These are phyloP conservation scores for Anticlea derivata DNA, from an alignment of 2,888 invertebrate genomes.

Conservation along the genomic window DNA sequence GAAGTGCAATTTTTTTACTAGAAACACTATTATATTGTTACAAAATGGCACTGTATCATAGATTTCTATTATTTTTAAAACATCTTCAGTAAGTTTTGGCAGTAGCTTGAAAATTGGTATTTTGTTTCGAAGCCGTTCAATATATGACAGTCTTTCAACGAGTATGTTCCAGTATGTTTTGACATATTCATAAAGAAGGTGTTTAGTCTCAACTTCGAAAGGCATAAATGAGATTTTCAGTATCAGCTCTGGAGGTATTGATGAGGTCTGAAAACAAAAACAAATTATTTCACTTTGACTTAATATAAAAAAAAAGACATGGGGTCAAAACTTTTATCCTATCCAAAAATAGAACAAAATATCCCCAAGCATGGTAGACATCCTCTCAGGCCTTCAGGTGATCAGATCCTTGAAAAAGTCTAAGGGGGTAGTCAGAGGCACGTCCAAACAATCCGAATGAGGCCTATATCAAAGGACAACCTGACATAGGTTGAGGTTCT, in stretches of 20 bases:
- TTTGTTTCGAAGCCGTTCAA: conserved; percentile 59
- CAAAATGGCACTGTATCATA: conserved; percentile 63
- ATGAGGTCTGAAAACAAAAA: conserved; percentile 53
- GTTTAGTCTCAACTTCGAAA: conserved; percentile 55
- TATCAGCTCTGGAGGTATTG: conserved; percentile 59
- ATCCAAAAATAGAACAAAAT: no score
- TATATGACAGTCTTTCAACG: conserved; percentile 58
- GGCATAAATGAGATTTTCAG: conserved; percentile 70
- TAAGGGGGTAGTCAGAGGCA: no score
- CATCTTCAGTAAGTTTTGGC: conserved; percentile 59
- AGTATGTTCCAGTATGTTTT: conserved; percentile 74
- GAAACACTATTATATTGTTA: conserved; percentile 49
- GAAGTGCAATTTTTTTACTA: conserved; percentile 62
- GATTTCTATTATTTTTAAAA: conserved; percentile 54
- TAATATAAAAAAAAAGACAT: no score
- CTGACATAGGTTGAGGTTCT: no score
- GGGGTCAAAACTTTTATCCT: no score
- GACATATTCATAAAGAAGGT: conserved; percentile 55
- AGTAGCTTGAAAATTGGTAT: conserved; percentile 56
- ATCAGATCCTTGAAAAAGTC: no score
- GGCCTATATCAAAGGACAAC: no score
- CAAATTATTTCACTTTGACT: no score
- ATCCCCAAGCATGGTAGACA: no score
- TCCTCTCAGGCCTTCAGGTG: no score
- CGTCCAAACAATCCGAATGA: no score